Base-by-base conservation (phyloP, 37 sponge, comb jelly and placozoan species). In the Tethya wilhelma region DNA sequence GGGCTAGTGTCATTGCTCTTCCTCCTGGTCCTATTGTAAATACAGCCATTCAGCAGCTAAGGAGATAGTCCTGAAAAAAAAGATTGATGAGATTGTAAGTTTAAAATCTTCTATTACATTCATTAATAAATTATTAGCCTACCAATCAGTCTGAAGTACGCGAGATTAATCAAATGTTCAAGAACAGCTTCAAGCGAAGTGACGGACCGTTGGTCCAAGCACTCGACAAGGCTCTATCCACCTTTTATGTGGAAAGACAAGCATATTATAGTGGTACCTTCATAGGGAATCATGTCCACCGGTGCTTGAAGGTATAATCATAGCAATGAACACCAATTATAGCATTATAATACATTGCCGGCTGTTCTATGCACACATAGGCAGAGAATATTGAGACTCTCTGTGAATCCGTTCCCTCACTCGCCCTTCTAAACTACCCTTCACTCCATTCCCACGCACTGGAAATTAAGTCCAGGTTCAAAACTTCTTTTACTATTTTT, bases 241-340 rank as follows among this genome's bases (percentile, higher is more conserved):
- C 46, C 7, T 76, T 66, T 30, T 11, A 75, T 37, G 77, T 84
- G 19, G 38, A 68, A 38, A n/a, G 78, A 29, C 78, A 77, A 38
- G 70, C 85, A 28, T 84, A 84, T 44, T 67, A 59, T n/a, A 53
- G 77, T 30, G 85, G 85, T 0, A 23, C 85, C 28, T 84, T 84
- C 67, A 59, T 74, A 5, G 85, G 85, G 17, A 84, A 84, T 53
- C 85, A 84, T 67, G 76, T 84, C 9, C 69, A 84, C 60, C 53
- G 69, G 34, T 31, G 56, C 56, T 60, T 84, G 34, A 33, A 84
- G 59, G 77, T 77, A 57, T 49, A 38, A 67, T 43, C 4, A 44
- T n/a, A n/a, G n/a, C n/a, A n/a, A 41, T 38, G 44, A 44, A 41
- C 11, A 57, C 38, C 20, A 20, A 56, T 59, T 33, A 32, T 56